Conservation (phyloP, 2,113 vertebrate genomes). For the Haliaeetus leucogaster region DNA sequence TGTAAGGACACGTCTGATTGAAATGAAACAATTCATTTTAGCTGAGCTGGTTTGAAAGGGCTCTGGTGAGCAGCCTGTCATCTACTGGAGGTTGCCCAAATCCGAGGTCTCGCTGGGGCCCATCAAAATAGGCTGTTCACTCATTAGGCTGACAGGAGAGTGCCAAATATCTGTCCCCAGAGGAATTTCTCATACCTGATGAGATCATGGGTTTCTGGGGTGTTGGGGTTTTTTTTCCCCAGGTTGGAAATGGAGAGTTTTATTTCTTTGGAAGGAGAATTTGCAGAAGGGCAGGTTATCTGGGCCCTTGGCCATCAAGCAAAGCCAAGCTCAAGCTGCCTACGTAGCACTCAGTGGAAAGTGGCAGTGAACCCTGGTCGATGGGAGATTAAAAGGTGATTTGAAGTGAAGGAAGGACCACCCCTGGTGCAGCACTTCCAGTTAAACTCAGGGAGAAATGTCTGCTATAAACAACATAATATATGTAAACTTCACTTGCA, state of each 20-base stretch:
- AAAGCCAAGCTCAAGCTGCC: not conserved
- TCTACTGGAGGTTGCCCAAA: not conserved
- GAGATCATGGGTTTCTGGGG: not conserved
- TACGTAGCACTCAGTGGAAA: not conserved
- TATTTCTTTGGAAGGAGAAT: not conserved
- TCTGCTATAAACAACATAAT: not conserved
- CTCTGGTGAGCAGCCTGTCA: not conserved
- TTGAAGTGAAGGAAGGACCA: constrained; percentile 25
- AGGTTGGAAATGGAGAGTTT: not conserved
- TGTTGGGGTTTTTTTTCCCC: not conserved
- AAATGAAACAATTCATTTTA: not conserved
- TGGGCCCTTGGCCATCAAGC: not conserved
- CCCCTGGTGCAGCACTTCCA: not conserved
- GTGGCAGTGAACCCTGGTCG: not conserved
- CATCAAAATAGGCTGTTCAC: not conserved
- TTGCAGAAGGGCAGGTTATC: not conserved
- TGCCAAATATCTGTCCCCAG: not conserved
- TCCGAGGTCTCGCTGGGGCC: not conserved
- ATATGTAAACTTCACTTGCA: not conserved
- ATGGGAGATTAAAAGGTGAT: not conserved
- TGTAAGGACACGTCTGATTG: not conserved
- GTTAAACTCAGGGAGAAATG: not conserved
- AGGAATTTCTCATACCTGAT: not conserved
- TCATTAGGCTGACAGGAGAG: not conserved
- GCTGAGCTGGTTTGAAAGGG: not conserved